phyloP scores from a whole-genome alignment of 1,140 invertebrate genomes.

The Papilio glaucus region DNA sequence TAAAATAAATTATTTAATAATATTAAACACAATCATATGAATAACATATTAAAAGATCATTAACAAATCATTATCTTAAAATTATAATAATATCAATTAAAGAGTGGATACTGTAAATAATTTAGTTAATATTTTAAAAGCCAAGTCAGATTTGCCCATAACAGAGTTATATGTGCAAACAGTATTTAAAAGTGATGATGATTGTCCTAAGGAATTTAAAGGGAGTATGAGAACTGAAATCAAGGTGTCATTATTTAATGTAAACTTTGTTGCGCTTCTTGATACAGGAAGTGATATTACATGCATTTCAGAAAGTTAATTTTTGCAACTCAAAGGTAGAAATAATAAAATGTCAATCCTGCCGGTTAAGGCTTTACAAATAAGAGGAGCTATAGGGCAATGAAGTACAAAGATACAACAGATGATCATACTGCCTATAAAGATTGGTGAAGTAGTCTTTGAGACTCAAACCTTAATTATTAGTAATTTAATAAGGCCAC shows the following conservation, averaged over 20 bases:
- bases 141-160: no score
- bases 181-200: no score
- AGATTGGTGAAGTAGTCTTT: neutral
- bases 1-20: no score
- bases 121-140: no score
- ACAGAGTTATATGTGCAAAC: no score
- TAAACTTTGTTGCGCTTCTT: conserved; percentile 30
- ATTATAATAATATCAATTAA: no score
- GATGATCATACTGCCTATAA: conserved; percentile 42
- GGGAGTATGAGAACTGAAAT: conserved; percentile 41
- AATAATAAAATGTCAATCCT: conserved; percentile 39
- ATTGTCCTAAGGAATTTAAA: neutral
- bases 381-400: conserved; percentile 44
- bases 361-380: conserved; percentile 45
- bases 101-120: no score
- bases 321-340: conserved; percentile 25
- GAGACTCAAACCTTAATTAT: conserved; percentile 44
- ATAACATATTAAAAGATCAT: no score
- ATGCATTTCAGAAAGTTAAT: conserved; percentile 48
- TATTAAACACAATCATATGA: no score
- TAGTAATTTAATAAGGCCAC: conserved; percentile 36
- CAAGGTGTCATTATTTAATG: conserved; percentile 10
- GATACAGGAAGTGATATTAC: no score
- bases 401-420: conserved; percentile 44
- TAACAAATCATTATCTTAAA: no score